Evolutionary conservation across 1,140 invertebrate species (phyloP).

Genomic region (Leptinotarsa undecemlineata): DNA sequence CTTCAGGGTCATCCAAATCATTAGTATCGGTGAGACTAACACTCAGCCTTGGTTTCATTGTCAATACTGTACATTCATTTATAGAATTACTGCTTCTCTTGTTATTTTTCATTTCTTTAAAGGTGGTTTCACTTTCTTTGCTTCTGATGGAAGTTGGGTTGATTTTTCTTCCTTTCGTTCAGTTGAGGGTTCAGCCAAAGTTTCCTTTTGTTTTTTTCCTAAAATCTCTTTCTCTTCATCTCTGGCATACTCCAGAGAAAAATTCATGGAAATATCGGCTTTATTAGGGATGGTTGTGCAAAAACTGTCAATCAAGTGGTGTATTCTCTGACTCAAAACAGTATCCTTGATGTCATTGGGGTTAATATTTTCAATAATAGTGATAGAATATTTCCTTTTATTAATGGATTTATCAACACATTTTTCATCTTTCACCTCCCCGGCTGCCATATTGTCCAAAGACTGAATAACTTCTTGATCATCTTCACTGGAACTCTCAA

Average conservation of each 20-base stretch:
- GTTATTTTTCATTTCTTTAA: background rate
- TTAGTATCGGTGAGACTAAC: background rate
- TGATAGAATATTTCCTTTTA: constrained; percentile 34
- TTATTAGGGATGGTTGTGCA: constrained; percentile 33
- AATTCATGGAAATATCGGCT: constrained; percentile 36
- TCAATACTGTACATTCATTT: background rate
- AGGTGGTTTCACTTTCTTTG: background rate
- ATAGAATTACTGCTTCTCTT: background rate
- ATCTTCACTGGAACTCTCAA: constrained; percentile 16
- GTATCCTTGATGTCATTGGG: constrained; percentile 30
- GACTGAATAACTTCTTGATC: constrained; percentile 11
- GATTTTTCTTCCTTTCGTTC: background rate
- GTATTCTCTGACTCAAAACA: constrained; percentile 30
- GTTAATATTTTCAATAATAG: constrained; percentile 36
- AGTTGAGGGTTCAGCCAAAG: background rate
- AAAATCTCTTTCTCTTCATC: background rate
- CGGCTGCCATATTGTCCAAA: background rate
- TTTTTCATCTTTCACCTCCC: constrained; percentile 1
- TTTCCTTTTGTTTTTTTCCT: background rate
- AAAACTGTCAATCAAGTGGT: constrained; percentile 31
- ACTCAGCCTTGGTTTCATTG: background rate
- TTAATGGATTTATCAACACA: background rate
- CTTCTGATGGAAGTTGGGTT: background rate
- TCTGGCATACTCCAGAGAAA: constrained; percentile 34
- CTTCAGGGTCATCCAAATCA: background rate